These are phyloP conservation scores for Paramacrobiotus metropolitanus DNA, from an alignment of 1,140 invertebrate genomes.

Conservation along the genomic window DNA sequence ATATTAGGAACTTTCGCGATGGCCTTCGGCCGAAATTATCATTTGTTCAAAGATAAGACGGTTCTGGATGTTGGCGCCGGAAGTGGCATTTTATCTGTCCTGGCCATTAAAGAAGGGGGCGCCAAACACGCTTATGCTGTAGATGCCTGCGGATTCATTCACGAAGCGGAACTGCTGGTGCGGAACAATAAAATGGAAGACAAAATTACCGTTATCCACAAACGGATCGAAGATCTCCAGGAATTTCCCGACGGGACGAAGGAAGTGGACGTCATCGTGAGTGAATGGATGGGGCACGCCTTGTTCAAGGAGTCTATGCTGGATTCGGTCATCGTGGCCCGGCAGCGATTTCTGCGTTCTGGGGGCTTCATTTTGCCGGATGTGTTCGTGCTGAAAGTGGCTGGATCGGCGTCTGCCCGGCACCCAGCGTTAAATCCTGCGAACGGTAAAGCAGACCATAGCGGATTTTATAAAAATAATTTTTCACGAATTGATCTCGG, in stretches of 20 bases:
- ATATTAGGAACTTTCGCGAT: not conserved
- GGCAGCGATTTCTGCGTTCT: not conserved
- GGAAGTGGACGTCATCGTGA: constrained; percentile 1
- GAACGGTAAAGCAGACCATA: not conserved
- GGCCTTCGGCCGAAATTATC: not conserved
- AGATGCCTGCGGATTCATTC: not conserved
- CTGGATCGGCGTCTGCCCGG: not conserved
- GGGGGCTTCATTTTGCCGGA: not conserved
- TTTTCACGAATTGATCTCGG: not conserved
- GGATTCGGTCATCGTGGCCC: not conserved
- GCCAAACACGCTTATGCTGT: not conserved
- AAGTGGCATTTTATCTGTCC: not conserved
- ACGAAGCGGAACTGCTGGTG: not conserved
- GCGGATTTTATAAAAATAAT: not conserved
- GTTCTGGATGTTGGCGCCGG: not conserved
- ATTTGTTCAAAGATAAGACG: not conserved
- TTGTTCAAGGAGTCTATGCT: not conserved
- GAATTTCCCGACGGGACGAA: not conserved
- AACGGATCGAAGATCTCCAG: not conserved
- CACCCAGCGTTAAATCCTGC: not conserved
- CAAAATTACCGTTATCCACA: not conserved
- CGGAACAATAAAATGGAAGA: not conserved
- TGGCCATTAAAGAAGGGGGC: not conserved
- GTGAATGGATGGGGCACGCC: not conserved
- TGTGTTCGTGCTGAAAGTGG: not conserved